phyloP scores from a whole-genome alignment of 2,797 vertebrate genomes.

The Gymnopithys bicolor region DNA sequence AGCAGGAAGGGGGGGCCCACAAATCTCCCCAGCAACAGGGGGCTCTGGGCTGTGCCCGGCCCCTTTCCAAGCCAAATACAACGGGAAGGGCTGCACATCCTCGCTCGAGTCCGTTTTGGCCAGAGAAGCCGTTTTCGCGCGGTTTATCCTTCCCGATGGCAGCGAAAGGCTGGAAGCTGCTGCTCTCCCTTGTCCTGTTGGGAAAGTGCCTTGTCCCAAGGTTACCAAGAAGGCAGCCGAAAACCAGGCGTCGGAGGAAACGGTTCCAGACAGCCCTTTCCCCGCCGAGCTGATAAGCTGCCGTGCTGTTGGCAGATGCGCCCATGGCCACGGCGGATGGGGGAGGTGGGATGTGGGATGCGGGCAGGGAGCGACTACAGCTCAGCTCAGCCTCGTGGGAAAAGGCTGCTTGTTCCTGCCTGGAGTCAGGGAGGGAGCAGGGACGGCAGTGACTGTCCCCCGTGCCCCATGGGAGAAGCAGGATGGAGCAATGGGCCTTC shows the following conservation, averaged over 20 bases:
- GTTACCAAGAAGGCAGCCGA: background rate
- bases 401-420: background rate
- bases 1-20: background rate
- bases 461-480: fast-evolving
- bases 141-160: background rate
- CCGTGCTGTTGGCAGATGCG: background rate
- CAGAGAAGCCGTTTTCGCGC: background rate
- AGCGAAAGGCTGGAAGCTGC: background rate
- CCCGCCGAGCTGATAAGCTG: background rate
- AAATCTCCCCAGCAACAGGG: conserved; percentile 57
- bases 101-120: background rate
- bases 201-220: background rate
- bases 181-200: background rate
- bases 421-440: background rate
- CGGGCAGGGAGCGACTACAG: background rate
- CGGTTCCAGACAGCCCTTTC: background rate
- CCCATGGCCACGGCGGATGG: background rate
- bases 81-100: background rate
- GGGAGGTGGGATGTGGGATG: background rate
- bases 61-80: conserved; percentile 13
- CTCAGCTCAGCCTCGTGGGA: background rate
- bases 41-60: background rate
- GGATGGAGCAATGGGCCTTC: background rate
- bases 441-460: background rate
- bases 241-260: background rate